A percentile compares a stretch with the other conserved stretches of the same genome.
Conservation (phyloP, 2,797 vertebrate genomes). For the Calcarius lapponicus region DNA sequence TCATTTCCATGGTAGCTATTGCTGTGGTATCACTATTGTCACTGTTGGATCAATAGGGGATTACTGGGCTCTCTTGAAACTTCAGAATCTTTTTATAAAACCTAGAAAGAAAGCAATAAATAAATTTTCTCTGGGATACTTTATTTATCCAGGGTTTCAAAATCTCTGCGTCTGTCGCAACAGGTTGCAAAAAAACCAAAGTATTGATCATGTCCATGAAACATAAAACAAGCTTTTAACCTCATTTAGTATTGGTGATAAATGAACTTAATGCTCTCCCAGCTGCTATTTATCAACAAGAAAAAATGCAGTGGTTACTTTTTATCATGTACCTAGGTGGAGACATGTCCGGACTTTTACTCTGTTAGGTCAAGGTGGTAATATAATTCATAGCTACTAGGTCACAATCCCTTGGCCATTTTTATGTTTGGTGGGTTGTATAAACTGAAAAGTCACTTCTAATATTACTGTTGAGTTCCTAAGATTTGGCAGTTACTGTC, state of each 20-base stretch:
- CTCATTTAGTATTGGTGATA: neutral
- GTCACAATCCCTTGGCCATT: neutral
- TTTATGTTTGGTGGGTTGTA: neutral
- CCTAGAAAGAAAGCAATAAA: neutral
- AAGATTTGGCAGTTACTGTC: neutral
- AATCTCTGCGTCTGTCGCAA: neutral
- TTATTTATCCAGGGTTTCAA: neutral
- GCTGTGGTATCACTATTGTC: neutral
- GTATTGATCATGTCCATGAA: neutral
- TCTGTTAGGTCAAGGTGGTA: conserved; percentile 5
- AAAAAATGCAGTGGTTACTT: conserved; percentile 33
- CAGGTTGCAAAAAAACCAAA: neutral
- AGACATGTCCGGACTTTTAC: neutral
- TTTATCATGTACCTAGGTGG: conserved; percentile 4
- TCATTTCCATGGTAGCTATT: neutral
- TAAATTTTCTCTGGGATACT: neutral
- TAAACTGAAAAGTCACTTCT: neutral
- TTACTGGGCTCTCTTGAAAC: neutral
- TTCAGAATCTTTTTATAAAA: neutral
- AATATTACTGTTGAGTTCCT: neutral
- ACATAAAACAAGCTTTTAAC: neutral
- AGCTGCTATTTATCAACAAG: neutral
- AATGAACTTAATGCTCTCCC: neutral
- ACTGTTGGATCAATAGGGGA: neutral
- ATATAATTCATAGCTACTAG: neutral